Base-by-base conservation (phyloP, 1,140 invertebrate genomes). In the Maniola jurtina region DNA sequence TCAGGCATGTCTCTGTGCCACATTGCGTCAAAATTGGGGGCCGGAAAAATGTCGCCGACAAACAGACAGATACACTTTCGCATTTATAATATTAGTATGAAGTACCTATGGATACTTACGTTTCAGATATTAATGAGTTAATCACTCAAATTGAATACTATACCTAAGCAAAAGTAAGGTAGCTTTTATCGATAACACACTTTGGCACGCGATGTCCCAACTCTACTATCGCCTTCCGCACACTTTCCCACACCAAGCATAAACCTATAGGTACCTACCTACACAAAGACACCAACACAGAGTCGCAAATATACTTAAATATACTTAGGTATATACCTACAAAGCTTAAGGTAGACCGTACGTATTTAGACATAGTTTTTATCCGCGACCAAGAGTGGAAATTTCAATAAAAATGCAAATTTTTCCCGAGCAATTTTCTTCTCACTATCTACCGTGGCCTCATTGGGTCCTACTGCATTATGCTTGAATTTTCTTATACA, bases 371-470 rank as follows among this genome's bases (percentile, higher is more conserved):
- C 77, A 83, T 83, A 87, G 84, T 88, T 85, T 68, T 84, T 77
- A 85, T 86, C 77, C 73, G 73, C 75, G 79, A 73, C 80, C 79
- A 83, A 81, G 79, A 84, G 80, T 85, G 80, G 84, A 88, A 86
- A 85, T 78, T 87, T 88, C 84, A 88, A 89, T 89, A 88, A 86
- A 89, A 86, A 89, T 88, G 87, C 79, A 88, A 89, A 89, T 88
- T 88, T 86, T 79, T 77, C 72, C 72, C 70, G 48, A 81, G 73
- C 82, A 88, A 89, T 88, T 89, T 89, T 79, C 80, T 80, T 77
- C 77, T 80, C 76, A 71, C 74, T 77, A 75, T 75, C 75, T 77
- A 75, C 75, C 75, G 72, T 66, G 66, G 60, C 71, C 73, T 76
- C 61, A 84, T 84, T 86, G 77, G 76, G 79, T 84, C 68, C 76